Base-by-base conservation (phyloP, 2,797 vertebrate species). In the Silurus aristotelis region DNA sequence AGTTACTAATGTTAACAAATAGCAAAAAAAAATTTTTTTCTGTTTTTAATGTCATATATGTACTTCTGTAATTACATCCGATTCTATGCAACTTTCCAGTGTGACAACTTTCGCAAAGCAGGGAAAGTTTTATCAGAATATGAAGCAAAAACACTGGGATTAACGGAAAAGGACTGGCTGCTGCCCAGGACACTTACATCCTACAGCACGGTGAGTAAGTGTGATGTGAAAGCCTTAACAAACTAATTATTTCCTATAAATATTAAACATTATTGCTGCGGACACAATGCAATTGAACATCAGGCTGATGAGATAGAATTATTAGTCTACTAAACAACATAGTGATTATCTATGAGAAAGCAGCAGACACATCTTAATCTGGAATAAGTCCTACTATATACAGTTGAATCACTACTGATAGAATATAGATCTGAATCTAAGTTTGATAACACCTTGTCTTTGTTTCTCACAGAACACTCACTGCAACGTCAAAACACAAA, bases 101-200 rank as follows among this genome's bases (percentile, higher is more conserved):
- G 0, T 25, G 14, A 67, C 27, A 81, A 77, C 22, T 78, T 87
- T 64, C 84, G 83, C 77, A 61, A 68, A 52, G 86, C 78, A n/a
- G 77, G 64, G 10, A 17, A 19, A 38, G 64, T 70, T 81, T 55
- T 84, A 55, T 20, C 46, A 14, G 6, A 0, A 25, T 38, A 10
- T 12, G 52, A n/a, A 7, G 77, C 77, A 80, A 14, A 63, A 7
- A 2, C 56, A 1, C 78, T 80, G 0, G 25, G 68, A 63, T 31
- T 85, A 38, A 17, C 56, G 1, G 84, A 80, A 56, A 19, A 55
- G 5, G 25, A 72, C 10, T 85, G 84, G 84, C 58, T 80, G 67
- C 68, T 85, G 43, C 77, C 84, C 56, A 63, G 68, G 25, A 10
- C 1, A 9, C 58, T 85, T 1, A 6, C n/a, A 15, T 78, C 77